A percentile compares a stretch with the other conserved stretches of the same genome.
Conservation (phyloP, 1,140 invertebrate genomes). For the Eriosoma lanigerum region DNA sequence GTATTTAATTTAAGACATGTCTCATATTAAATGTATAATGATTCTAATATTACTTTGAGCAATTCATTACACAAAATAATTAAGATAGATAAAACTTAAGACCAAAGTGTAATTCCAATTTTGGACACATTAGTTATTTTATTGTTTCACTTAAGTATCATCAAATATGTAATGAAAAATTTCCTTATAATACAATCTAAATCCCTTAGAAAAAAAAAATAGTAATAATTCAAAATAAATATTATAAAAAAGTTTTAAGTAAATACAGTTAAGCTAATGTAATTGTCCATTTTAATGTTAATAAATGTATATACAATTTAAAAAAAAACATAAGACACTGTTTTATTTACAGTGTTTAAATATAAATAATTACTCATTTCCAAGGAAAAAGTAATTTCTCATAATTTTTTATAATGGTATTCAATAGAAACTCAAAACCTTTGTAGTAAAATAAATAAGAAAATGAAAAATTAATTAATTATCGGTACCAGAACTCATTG, state of each 20-base stretch:
- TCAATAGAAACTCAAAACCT: conserved; percentile 40
- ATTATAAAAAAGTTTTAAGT: conserved; percentile 49
- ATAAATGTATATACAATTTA: conserved; percentile 30
- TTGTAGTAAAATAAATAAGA: conserved; percentile 16
- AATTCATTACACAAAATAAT: too few relatives aligned
- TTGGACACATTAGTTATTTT: conserved; percentile 38
- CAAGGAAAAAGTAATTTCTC: conserved; percentile 13
- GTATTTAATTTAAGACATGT: too few relatives aligned
- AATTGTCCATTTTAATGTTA: conserved; percentile 38
- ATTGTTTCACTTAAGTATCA: conserved; percentile 41
- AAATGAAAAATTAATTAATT: conserved; percentile 35
- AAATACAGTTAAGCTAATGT: conserved; percentile 48
- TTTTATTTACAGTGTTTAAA: not conserved
- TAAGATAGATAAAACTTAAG: not conserved
- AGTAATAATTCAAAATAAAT: conserved; percentile 36
- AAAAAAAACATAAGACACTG: conserved; percentile 1
- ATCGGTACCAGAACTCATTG: not conserved
- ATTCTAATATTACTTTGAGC: too few relatives aligned
- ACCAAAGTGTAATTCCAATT: not conserved
- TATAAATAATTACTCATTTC: conserved; percentile 36
- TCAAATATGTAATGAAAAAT: conserved; percentile 34
- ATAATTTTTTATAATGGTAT: conserved; percentile 34
- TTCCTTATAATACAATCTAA: conserved; percentile 48
- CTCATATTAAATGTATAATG: too few relatives aligned
- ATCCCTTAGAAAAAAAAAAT: conserved; percentile 39